These are phyloP conservation scores for Strix aluco DNA, from an alignment of 2,113 vertebrate species.

Conservation along the genomic window DNA sequence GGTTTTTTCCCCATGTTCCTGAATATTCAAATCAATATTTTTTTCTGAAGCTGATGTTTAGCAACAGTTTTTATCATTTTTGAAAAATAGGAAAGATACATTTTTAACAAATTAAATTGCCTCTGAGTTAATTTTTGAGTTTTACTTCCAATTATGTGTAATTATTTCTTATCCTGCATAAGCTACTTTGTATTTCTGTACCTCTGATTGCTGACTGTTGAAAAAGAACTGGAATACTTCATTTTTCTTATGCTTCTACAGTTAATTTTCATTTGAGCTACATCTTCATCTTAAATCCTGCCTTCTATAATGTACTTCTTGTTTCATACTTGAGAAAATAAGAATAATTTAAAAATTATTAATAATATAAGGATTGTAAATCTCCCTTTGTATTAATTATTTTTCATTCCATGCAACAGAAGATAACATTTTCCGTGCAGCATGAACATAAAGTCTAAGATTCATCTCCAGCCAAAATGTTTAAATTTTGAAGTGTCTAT, in stretches of 20 bases:
- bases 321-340: neutral
- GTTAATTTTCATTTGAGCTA: neutral
- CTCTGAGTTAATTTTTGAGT: neutral
- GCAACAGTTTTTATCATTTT: neutral
- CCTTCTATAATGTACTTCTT: neutral
- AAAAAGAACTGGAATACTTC: neutral
- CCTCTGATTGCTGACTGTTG: neutral
- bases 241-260: neutral
- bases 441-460: neutral
- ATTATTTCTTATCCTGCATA: neutral
- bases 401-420: neutral
- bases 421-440: neutral
- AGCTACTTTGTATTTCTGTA: neutral
- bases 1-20: neutral
- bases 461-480: neutral
- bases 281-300: neutral
- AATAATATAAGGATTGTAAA: neutral
- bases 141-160: neutral
- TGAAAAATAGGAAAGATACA: rapidly evolving
- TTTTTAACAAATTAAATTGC: neutral
- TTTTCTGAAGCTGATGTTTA: neutral
- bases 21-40: neutral
- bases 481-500: neutral
- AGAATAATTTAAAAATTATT: rapidly evolving
- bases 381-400: neutral